A percentile compares a stretch with the other conserved stretches of the same genome.
These are phyloP conservation scores for Leucoma salicis DNA, from an alignment of 2,888 invertebrate species.

Conservation along the genomic window DNA sequence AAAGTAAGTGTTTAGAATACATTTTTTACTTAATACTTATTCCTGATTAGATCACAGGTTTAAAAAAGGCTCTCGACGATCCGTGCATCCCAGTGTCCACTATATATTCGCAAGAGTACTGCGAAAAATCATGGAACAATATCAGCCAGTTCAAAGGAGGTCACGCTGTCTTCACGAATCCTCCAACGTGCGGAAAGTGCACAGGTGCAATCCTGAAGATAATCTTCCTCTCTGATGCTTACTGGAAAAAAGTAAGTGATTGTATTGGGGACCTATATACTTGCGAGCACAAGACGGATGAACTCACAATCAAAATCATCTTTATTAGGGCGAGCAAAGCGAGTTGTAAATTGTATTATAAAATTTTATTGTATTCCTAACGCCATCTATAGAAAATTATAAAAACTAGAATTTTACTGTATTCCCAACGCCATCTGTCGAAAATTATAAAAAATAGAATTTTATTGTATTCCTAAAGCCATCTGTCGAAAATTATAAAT, in stretches of 20 bases:
- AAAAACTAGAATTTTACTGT: no score
- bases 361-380: no score
- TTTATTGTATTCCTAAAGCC: no score
- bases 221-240: slow-evolving; percentile 94
- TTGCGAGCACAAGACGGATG: no score
- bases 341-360: no score
- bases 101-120: slow-evolving; percentile 92
- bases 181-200: slow-evolving; percentile 94
- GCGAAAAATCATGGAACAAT: slow-evolving; percentile 87
- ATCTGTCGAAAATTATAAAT: no score
- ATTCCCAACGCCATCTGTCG: no score
- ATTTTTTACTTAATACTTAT: slow-evolving; percentile 2
- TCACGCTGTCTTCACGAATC: slow-evolving; percentile 95
- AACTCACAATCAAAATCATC: no score
- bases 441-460: no score
- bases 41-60: slow-evolving; percentile 94
- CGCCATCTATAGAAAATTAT: no score
- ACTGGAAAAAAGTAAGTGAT: slow-evolving; percentile 88
- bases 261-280: no score
- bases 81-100: slow-evolving; percentile 89
- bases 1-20: not conserved
- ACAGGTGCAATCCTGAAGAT: slow-evolving; percentile 99
- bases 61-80: slow-evolving; percentile 87
- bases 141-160: slow-evolving; percentile 87
- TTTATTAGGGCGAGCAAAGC: no score